Conservation (phyloP, 2,797 vertebrate genomes). For the Betta splendens region DNA sequence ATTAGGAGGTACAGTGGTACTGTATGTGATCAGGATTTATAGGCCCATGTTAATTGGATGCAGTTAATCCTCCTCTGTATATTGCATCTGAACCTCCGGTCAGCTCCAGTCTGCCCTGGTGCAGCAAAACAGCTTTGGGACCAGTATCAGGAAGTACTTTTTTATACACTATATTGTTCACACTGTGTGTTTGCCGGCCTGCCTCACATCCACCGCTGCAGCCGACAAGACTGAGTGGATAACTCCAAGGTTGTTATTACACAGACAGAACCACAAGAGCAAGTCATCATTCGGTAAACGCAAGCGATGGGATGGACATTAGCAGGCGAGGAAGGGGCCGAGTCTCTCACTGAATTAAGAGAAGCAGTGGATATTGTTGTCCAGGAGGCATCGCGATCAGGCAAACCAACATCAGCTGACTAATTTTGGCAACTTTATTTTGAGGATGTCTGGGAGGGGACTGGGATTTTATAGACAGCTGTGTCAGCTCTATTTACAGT, state of each 20-base stretch:
- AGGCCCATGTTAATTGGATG: constrained; percentile 53
- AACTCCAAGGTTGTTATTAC: constrained; percentile 28
- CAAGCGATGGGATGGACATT: not conserved
- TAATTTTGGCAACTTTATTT: no score
- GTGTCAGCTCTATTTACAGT: no score
- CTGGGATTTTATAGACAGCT: no score
- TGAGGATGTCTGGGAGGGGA: no score
- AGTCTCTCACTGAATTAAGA: not conserved
- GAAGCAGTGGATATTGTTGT: not conserved
- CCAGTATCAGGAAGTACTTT: constrained; percentile 35
- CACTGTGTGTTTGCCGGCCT: not conserved
- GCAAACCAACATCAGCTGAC: not conserved
- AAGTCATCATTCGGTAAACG: constrained; percentile 1
- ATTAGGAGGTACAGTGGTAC: constrained; percentile 18
- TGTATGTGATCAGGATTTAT: constrained; percentile 48
- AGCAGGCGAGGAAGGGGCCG: not conserved
- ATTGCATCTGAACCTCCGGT: constrained; percentile 39
- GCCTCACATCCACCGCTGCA: constrained; percentile 3
- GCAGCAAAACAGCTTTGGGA: constrained; percentile 44
- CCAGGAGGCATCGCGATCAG: no score
- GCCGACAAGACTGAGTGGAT: constrained; percentile 18
- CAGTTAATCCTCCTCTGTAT: constrained; percentile 53
- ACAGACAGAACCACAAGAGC: constrained; percentile 4
- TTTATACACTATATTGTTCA: constrained; percentile 29
- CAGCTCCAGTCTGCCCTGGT: constrained; percentile 16